Evolutionary conservation across 2,797 vertebrate species (phyloP).

Genomic region (Sciurus vulgaris): DNA sequence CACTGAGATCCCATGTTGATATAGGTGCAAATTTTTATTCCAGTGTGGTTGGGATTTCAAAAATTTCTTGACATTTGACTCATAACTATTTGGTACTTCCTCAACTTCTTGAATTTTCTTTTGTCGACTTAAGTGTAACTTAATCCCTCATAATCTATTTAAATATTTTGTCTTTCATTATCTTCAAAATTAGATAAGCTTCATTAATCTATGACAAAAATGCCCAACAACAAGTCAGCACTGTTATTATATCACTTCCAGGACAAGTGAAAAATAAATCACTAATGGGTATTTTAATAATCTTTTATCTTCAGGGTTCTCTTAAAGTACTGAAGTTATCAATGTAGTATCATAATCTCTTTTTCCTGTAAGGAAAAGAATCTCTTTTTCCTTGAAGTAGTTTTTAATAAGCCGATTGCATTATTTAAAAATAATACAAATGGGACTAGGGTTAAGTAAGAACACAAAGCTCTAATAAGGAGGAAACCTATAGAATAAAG

Average conservation of each 20-base stretch:
- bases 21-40: not conserved
- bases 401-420: not conserved
- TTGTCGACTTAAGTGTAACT: not conserved
- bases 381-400: not conserved
- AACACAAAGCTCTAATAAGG: not conserved
- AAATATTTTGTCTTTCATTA: constrained; percentile 25
- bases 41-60: not conserved
- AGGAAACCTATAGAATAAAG: not conserved
- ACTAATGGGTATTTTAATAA: not conserved
- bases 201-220: constrained; percentile 37
- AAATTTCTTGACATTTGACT: not conserved
- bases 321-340: not conserved
- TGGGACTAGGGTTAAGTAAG: not conserved
- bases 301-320: not conserved
- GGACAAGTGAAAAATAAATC: constrained; percentile 30
- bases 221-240: constrained; percentile 29
- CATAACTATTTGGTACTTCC: not conserved
- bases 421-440: not conserved
- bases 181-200: not conserved
- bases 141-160: not conserved
- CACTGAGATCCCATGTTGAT: not conserved
- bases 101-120: not conserved
- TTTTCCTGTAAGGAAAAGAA: not conserved
- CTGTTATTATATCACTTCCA: constrained; percentile 20
- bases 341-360: not conserved